phyloP scores from a whole-genome alignment of 2,888 invertebrate species.

The Cryptus viduatorius region DNA sequence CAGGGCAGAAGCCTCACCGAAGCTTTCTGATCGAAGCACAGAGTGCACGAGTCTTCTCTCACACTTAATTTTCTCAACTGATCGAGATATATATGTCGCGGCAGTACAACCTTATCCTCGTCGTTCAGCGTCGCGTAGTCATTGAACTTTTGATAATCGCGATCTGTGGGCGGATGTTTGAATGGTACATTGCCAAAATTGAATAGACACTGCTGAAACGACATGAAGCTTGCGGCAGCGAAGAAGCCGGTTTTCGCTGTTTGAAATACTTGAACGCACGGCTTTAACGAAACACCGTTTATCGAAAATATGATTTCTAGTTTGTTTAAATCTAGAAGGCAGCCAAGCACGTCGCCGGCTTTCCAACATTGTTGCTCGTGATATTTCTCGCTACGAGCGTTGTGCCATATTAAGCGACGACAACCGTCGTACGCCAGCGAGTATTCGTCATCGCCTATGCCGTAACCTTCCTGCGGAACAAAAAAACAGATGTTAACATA shows the following conservation, averaged over 20 bases:
- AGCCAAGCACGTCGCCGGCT: slow-evolving; percentile 94
- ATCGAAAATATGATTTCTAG: slow-evolving; percentile 93
- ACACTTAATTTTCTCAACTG: slow-evolving; percentile 91
- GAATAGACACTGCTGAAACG: slow-evolving; percentile 97
- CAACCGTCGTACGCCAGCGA: slow-evolving; percentile 97
- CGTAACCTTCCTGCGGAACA: slow-evolving; percentile 92
- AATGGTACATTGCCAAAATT: slow-evolving; percentile 95
- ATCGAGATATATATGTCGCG: slow-evolving; percentile 92
- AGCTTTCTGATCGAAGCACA: slow-evolving; percentile 94
- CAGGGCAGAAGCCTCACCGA: slow-evolving; percentile 92
- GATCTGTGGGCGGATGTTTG: slow-evolving; percentile 90
- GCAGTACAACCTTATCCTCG: slow-evolving; percentile 93
- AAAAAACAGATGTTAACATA: slow-evolving; percentile 3
- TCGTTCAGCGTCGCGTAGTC: slow-evolving; percentile 90
- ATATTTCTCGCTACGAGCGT: slow-evolving; percentile 90
- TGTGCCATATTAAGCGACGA: slow-evolving; percentile 95
- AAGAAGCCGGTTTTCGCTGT: slow-evolving; percentile 94
- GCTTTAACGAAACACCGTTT: slow-evolving; percentile 91
- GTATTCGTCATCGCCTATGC: slow-evolving; percentile 96
- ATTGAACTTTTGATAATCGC: slow-evolving; percentile 91
- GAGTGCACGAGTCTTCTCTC: slow-evolving; percentile 93
- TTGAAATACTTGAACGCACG: slow-evolving; percentile 91
- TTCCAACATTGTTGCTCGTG: slow-evolving; percentile 89
- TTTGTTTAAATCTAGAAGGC: slow-evolving; percentile 91
- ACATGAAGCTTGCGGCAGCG: slow-evolving; percentile 98